Conservation (phyloP, 2,888 invertebrate genomes). For the Drosophila trichaetosa region DNA sequence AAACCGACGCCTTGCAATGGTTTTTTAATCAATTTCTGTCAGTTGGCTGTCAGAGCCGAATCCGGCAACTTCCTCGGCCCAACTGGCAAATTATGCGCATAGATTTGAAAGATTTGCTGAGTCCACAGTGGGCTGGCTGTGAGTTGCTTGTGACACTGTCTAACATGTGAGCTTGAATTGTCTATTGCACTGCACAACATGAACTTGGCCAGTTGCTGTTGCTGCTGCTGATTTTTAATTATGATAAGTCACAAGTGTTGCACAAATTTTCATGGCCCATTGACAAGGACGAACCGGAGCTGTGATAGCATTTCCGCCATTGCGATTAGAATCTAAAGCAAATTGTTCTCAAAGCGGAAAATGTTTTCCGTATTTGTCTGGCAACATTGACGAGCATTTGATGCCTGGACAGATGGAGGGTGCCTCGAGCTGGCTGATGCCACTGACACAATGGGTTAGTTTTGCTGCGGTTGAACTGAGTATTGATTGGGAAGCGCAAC, state of each 20-base stretch:
- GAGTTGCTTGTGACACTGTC: slow-evolving; percentile 44
- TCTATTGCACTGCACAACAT: slow-evolving; percentile 41
- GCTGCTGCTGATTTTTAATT: slow-evolving; percentile 70
- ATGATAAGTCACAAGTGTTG: slow-evolving; percentile 61
- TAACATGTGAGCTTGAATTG: slow-evolving; percentile 27
- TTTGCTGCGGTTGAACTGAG: slow-evolving; percentile 55
- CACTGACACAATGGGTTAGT: slow-evolving; percentile 77
- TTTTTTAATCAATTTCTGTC: slow-evolving; percentile 78
- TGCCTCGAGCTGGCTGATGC: slow-evolving; percentile 42
- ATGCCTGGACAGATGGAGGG: slow-evolving; percentile 24
- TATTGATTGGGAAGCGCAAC: slow-evolving; percentile 8
- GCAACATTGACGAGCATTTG: slow-evolving; percentile 52
- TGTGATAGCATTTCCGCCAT: slow-evolving; percentile 57
- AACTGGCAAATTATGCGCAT: slow-evolving; percentile 73
- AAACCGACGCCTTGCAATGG: slow-evolving; percentile 56
- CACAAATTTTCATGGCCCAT: slow-evolving; percentile 52
- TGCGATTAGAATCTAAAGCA: slow-evolving; percentile 71
- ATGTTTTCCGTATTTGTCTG: slow-evolving; percentile 71
- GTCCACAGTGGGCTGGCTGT: slow-evolving; percentile 21
- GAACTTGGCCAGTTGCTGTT: slow-evolving; percentile 65
- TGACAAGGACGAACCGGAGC: slow-evolving; percentile 29
- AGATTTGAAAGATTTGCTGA: slow-evolving; percentile 59
- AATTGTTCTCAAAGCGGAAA: slow-evolving; percentile 63
- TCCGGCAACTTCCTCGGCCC: slow-evolving; percentile 51
- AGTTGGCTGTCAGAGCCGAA: slow-evolving; percentile 71